phyloP scores from a whole-genome alignment of 2,888 invertebrate genomes.

The Smittia sp. region DNA sequence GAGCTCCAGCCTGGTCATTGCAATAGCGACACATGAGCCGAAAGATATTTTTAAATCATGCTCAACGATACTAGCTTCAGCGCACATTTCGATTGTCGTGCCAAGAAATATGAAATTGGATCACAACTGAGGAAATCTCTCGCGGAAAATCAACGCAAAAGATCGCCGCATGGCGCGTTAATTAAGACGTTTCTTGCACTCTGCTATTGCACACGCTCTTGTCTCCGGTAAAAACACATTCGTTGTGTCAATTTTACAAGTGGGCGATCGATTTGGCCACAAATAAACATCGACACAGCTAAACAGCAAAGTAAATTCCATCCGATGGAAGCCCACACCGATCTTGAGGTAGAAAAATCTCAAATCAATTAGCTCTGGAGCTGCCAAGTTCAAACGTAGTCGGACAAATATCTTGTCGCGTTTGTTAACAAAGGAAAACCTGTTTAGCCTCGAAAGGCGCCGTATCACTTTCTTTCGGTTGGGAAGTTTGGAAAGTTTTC shows the following conservation, averaged over 20 bases:
- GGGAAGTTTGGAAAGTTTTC: slow-evolving; percentile 14
- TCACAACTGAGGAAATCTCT: background rate
- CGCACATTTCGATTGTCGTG: slow-evolving; percentile 8
- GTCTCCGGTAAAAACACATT: background rate
- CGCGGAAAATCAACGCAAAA: background rate
- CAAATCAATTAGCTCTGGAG: slow-evolving; percentile 18
- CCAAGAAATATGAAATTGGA: slow-evolving; percentile 14
- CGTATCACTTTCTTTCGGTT: slow-evolving; percentile 18
- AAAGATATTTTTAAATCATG: slow-evolving; percentile 1
- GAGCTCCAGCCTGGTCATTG: background rate
- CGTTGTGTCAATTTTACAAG: background rate
- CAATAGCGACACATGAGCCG: background rate
- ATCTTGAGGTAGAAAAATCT: background rate
- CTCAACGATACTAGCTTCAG: background rate
- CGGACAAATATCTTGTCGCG: background rate
- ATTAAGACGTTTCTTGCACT: slow-evolving; percentile 2
- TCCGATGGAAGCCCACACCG: background rate
- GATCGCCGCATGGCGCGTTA: background rate
- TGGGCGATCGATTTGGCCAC: background rate
- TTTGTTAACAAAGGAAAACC: slow-evolving; percentile 1
- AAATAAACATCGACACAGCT: background rate
- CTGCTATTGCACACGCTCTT: too few species aligned
- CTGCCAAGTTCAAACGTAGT: slow-evolving; percentile 2
- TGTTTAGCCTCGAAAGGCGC: slow-evolving; percentile 3
- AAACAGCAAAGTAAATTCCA: background rate